A percentile compares a stretch with the other conserved stretches of the same genome.
Evolutionary conservation across 2,797 vertebrate genomes (phyloP).

Genomic region (Discoglossus pictus): DNA sequence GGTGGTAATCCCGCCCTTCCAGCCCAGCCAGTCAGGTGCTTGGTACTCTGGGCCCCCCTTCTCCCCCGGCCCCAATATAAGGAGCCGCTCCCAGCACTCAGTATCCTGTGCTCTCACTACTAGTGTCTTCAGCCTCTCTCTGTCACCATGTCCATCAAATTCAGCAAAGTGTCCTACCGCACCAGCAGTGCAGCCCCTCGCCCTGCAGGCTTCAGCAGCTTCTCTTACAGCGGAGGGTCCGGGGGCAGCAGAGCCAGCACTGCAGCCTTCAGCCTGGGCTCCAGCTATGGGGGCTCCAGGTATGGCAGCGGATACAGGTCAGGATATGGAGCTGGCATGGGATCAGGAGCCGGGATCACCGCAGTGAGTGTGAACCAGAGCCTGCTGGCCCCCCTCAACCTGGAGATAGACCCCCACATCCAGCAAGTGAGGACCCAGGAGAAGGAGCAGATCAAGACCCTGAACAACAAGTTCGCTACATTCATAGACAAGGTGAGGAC

Average conservation of each 20-base stretch:
- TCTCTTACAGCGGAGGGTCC: conserved; percentile 67
- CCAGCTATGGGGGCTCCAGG: conserved; percentile 63
- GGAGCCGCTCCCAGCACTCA: no score
- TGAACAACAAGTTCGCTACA: conserved; percentile 94
- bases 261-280: conserved; percentile 63
- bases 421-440: conserved; percentile 87
- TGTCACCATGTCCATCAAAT: conserved; percentile 33
- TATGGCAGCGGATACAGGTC: conserved; percentile 53
- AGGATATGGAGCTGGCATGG: not conserved
- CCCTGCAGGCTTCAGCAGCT: conserved; percentile 78
- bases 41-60: conserved; percentile 3
- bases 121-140: no score
- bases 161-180: conserved; percentile 54
- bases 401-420: conserved; percentile 86
- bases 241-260: conserved; percentile 63
- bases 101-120: no score
- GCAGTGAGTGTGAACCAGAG: conserved; percentile 83
- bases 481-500: conserved; percentile 95
- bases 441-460: conserved; percentile 95
- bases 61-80: conserved; percentile 12
- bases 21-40: conserved; percentile 43
- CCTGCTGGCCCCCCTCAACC: conserved; percentile 80
- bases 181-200: conserved; percentile 48
- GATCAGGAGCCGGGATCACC: conserved; percentile 65
- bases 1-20: conserved; percentile 9